Evolutionary conservation across 2,113 vertebrate species (phyloP), one percentile per base, ranked within the genome.

Genomic region (Falco punctatus): DNA sequence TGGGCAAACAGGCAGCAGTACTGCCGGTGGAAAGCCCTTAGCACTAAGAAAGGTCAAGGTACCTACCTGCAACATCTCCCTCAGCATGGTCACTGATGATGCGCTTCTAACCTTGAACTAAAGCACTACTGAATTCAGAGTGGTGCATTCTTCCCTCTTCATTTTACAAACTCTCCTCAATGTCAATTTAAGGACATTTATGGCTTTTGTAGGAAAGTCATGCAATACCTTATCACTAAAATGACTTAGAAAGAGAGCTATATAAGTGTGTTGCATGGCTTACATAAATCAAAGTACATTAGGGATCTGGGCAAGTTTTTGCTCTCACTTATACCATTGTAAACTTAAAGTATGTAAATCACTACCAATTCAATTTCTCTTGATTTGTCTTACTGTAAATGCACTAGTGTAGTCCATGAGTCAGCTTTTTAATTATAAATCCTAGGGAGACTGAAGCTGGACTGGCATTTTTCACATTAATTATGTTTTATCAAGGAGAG

Each of bases 351-450:
- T 44, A 89, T 65, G 62, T 79, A 91, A 91, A 94, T 87, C 66
- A 65, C 91, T 82, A 42, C 18, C 81, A 87, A 94, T 32, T 82
- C 49, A 94, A 86, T 91, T 94, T 89, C 20, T 85, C 54, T 94
- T 94, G 91, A 96, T 94, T 84, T 75, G n/a, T 58, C 62, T 95
- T 94, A 91, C 77, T 87, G 77, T 94, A 95, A 93, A 82, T 73
- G 73, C 2, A 18, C 14, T 20, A 51, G 14, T 33, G 17, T 87
- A 89, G 69, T 74, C 30, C 58, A 84, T 89, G 86, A 94, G 69
- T 81, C 94, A 96, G 73, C 6, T 89, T 91, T 94, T 92, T 89
- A 91, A 95, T 92, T 81, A 93, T 58, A 92, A 92, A 91, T 80
- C 22, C 26, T 62, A 79, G 46, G 70, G 77, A 91, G n/a, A 58